These are phyloP conservation scores for Petrolisthes manimaculis DNA, from an alignment of 2,888 invertebrate genomes.

Conservation along the genomic window DNA sequence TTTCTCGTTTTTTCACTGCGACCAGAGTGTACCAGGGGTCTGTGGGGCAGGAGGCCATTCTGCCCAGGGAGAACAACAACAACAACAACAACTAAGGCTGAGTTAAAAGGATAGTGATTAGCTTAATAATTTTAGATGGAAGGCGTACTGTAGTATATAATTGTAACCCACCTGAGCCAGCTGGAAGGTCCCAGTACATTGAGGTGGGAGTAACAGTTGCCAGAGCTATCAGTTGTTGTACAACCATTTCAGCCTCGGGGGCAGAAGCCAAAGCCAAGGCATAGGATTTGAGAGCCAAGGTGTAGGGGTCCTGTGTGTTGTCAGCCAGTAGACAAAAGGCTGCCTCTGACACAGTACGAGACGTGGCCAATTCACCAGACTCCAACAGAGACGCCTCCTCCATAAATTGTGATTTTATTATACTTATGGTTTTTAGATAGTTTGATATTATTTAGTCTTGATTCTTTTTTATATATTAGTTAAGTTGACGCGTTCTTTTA, in stretches of 20 bases:
- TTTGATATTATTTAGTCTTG: too few relatives aligned
- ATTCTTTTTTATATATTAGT: too few relatives aligned
- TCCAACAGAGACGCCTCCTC: too few relatives aligned
- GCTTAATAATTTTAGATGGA: too few relatives aligned
- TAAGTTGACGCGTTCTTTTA: too few relatives aligned
- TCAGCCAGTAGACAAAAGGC: slow-evolving; percentile 47
- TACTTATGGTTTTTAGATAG: too few relatives aligned
- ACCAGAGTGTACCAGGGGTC: too few relatives aligned
- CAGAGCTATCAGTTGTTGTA: slow-evolving; percentile 71
- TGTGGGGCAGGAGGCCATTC: too few relatives aligned
- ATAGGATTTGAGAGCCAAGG: slow-evolving; percentile 74
- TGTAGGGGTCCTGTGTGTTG: slow-evolving; percentile 69
- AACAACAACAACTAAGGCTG: background rate
- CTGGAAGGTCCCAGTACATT: slow-evolving; percentile 72
- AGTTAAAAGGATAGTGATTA: background rate
- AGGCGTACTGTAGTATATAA: too few relatives aligned
- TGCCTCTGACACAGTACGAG: slow-evolving; percentile 53
- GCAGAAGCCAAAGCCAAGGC: slow-evolving; percentile 73
- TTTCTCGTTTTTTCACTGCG: background rate
- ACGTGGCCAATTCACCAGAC: slow-evolving; percentile 70
- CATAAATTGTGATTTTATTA: too few relatives aligned
- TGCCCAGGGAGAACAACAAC: too few relatives aligned
- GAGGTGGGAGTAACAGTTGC: slow-evolving; percentile 72
- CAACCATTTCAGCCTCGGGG: slow-evolving; percentile 70
- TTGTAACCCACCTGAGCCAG: slow-evolving; percentile 20